Conservation (phyloP, 2,797 vertebrate species). For the Lutjanus argentimaculatus region DNA sequence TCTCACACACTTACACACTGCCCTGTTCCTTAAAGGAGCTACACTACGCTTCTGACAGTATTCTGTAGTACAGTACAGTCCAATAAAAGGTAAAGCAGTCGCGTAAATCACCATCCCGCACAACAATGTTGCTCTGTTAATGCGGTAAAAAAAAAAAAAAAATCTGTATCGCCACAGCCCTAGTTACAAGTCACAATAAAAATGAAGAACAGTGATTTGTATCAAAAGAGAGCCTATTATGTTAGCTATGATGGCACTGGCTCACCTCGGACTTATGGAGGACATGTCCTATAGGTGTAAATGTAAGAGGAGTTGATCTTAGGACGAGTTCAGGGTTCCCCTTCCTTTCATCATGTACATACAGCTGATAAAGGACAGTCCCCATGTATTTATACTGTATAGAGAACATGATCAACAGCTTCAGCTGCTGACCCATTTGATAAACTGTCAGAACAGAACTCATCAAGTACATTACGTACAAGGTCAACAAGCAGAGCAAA, state of each 20-base stretch:
- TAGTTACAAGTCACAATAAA: neutral
- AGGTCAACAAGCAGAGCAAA: constrained; percentile 7
- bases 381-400: neutral
- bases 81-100: too few relatives aligned
- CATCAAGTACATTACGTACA: neutral
- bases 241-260: constrained; percentile 12
- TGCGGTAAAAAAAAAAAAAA: too few relatives aligned
- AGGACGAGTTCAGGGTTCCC: neutral
- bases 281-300: neutral
- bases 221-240: constrained; percentile 16
- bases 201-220: constrained; percentile 2
- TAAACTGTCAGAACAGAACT: neutral
- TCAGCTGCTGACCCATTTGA: neutral
- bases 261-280: neutral
- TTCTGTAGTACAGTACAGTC: too few relatives aligned
- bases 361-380: neutral
- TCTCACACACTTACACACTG: too few relatives aligned
- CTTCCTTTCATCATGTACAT: neutral
- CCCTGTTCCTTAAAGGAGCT: too few relatives aligned
- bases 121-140: too few relatives aligned
- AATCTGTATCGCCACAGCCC: too few relatives aligned
- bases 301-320: neutral
- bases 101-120: too few relatives aligned
- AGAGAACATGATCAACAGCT: neutral
- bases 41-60: too few relatives aligned